Percentiles rank a stretch among this genome's conserved stretches.
Evolutionary conservation across 2,113 vertebrate genomes (phyloP).

Genomic region (Brienomyrus longianalis): DNA sequence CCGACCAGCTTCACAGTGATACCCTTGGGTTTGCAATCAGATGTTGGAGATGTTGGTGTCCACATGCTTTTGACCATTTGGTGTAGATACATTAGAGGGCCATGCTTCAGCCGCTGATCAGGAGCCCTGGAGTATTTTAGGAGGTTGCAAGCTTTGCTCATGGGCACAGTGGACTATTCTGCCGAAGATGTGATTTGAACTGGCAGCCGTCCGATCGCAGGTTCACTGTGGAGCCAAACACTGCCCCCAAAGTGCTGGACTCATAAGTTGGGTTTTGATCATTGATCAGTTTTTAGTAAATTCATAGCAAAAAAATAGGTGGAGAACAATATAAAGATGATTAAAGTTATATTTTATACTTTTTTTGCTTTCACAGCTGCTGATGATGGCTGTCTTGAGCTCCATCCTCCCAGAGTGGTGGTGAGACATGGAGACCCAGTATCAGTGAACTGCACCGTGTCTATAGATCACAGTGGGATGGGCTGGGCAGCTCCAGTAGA

Average conservation of each 20-base stretch:
- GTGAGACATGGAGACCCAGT: slow-evolving; percentile 37
- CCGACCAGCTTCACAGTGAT: neutral
- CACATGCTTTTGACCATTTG: no score
- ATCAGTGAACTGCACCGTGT: slow-evolving; percentile 34
- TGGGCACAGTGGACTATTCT: no score
- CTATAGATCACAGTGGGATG: neutral
- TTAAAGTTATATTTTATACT: no score
- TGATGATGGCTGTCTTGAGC: slow-evolving; percentile 19
- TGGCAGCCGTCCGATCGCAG: no score
- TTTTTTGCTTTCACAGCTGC: neutral
- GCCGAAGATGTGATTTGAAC: no score
- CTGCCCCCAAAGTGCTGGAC: no score
- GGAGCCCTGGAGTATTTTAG: no score
- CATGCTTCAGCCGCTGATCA: no score
- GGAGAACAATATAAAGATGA: neutral
- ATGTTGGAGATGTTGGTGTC: no score
- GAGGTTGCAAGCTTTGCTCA: no score
- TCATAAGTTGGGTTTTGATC: no score
- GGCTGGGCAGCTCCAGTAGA: slow-evolving; percentile 37
- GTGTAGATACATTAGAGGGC: neutral
- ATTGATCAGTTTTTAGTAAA: neutral
- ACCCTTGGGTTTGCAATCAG: neutral
- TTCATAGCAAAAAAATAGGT: neutral
- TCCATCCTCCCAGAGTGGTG: neutral
- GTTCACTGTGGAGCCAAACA: no score